phyloP scores from a whole-genome alignment of 2,888 invertebrate genomes.

The Bellardia bayeri region DNA sequence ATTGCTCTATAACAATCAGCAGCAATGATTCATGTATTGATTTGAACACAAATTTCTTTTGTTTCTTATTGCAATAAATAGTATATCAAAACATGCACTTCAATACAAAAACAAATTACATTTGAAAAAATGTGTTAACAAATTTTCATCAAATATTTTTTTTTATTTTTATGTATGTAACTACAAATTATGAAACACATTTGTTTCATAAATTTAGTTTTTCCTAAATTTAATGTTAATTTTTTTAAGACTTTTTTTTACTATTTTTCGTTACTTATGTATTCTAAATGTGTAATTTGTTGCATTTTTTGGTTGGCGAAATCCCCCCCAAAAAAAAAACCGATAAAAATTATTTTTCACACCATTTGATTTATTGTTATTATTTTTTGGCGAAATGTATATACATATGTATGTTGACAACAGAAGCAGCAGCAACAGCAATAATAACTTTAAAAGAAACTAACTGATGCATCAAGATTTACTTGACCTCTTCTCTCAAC shows the following conservation, averaged over 20 bases:
- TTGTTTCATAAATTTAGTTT: conserved; percentile 28
- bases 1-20: neutral
- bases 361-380: conserved; percentile 71
- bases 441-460: conserved; percentile 28
- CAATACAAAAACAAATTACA: conserved; percentile 1
- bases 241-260: neutral
- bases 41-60: neutral
- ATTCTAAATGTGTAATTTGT: conserved; percentile 66
- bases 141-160: conserved; percentile 38
- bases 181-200: conserved; percentile 35
- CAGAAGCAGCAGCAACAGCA: conserved; percentile 6
- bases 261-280: conserved; percentile 34
- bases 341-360: conserved; percentile 71
- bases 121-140: conserved; percentile 51
- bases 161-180: conserved; percentile 4
- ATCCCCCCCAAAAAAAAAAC: conserved; percentile 24
- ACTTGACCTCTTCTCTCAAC: conserved; percentile 72
- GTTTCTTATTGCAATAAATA: neutral
- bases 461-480: conserved; percentile 63
- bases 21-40: neutral
- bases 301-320: conserved; percentile 26
- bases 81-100: neutral
- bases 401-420: conserved; percentile 1
- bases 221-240: conserved; percentile 65
- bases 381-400: conserved; percentile 54